These are phyloP conservation scores for Schizopygopsis pylzovi DNA, from an alignment of 2,797 vertebrate genomes.

Conservation along the genomic window DNA sequence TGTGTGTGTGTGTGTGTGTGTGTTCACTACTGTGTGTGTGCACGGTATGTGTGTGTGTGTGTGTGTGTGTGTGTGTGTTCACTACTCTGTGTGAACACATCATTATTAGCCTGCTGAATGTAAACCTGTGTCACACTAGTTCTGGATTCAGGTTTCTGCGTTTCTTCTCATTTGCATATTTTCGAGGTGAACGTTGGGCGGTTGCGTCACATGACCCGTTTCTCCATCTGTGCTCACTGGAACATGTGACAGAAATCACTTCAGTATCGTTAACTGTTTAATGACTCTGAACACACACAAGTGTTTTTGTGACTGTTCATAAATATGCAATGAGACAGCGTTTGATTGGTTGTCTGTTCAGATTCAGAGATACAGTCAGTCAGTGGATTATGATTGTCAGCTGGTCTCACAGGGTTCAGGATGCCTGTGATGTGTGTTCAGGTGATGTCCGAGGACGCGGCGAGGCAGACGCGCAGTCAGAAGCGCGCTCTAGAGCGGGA, in stretches of 20 bases:
- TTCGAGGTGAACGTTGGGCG: not conserved
- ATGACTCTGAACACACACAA: not conserved
- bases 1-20: too few species aligned
- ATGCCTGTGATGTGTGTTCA: not conserved
- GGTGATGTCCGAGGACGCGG: conserved; percentile 91
- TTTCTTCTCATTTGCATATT: not conserved
- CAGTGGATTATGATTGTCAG: not conserved
- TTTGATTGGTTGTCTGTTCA: not conserved
- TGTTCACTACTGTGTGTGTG: too few species aligned
- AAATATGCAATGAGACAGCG: not conserved
- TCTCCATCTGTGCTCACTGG: not conserved
- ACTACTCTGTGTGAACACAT: too few species aligned
- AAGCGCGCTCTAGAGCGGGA: conserved; percentile 91
- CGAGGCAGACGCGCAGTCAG: conserved; percentile 94
- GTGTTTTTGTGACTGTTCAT: not conserved
- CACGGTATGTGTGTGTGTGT: too few species aligned
- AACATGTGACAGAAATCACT: not conserved
- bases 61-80: too few species aligned
- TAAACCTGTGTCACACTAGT: not conserved
- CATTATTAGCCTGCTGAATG: not conserved
- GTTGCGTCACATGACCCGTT: not conserved
- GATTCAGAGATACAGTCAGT: not conserved
- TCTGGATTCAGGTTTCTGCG: not conserved
- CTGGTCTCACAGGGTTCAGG: not conserved
- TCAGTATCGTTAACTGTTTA: not conserved